Evolutionary conservation across 2,113 vertebrate species (phyloP), one percentile per base, ranked within the genome.

Genomic region (Bolborhynchus lineola): DNA sequence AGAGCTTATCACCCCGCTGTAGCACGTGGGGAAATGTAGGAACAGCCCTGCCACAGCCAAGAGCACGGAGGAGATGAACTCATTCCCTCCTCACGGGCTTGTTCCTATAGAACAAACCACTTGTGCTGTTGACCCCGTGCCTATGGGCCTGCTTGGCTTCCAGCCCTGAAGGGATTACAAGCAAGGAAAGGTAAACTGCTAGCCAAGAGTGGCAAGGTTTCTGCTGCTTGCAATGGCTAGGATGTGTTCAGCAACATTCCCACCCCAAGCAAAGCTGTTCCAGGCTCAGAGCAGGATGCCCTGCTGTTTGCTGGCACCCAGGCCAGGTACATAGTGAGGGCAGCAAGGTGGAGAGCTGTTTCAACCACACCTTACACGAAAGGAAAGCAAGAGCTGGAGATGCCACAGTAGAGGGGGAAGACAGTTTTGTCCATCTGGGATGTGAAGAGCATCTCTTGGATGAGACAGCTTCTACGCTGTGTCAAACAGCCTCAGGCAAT

Each of bases 41-140:
- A 82, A 93, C 64, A 87, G 81, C 76, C 60, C 76, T 59, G 65
- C 55, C 25, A 2, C 0, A 1, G 93, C 88, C 89, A 84, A 29
- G 47, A 91, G 82, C 33, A 6, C 0, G 26, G 91, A 91, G 68
- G 46, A 69, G 92, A 88, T 88, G 76, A 89, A 85, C 84, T 83
- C 92, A 88, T 50, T 83, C 33, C 62, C 86, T 90, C 86, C 82
- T 29, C 37, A 0, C 3, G 12, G 1, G 9, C 35, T 68, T 74
- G 84, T 88, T 94, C 93, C 88, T 93, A 68, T 80, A 76, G 79
- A 77, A 28, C 12, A 31, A 57, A 33, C 23, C 52, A 41, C 55
- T 53, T 2, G 33, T 65, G 77, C 93, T 39, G 64, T 14, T 53
- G 10, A 65, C 82, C 88, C 69, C 62, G 7, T 5, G 63, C 85